phyloP scores from a whole-genome alignment of 2,888 invertebrate species.

The Neoascia interrupta region DNA sequence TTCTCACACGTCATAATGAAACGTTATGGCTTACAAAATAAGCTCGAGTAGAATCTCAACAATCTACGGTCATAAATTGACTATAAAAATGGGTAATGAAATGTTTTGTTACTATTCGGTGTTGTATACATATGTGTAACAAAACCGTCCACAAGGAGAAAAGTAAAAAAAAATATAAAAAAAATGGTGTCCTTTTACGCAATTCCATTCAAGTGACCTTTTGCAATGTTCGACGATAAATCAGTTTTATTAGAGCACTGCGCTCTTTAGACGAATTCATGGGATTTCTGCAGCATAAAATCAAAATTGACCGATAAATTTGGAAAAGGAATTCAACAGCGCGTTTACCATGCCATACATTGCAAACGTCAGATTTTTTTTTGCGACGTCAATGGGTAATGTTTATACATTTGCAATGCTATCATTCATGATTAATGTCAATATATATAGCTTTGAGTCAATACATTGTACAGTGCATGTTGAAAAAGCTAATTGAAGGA shows the following conservation, averaged over 20 bases:
- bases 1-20: conserved; percentile 4
- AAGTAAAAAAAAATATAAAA: too few species aligned
- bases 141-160: too few species aligned
- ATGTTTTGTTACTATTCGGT: neutral
- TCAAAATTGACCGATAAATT: conserved; percentile 37
- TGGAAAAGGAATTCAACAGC: neutral
- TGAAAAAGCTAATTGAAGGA: too few species aligned
- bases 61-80: conserved; percentile 19
- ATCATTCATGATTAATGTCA: conserved; percentile 19
- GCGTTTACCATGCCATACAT: neutral
- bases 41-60: conserved; percentile 6
- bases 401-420: too few species aligned
- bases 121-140: neutral
- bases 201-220: conserved; percentile 40
- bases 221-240: conserved; percentile 32
- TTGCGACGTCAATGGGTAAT: too few species aligned
- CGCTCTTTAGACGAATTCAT: conserved; percentile 21
- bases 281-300: conserved; percentile 26
- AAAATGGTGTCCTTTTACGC: neutral
- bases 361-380: too few species aligned
- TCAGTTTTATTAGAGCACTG: conserved; percentile 48
- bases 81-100: conserved; percentile 32
- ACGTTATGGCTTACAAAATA: conserved; percentile 4
- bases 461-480: neutral
- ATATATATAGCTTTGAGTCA: conserved; percentile 2